Percentiles rank a stretch among this genome's conserved stretches.
phyloP scores from a whole-genome alignment of 2,888 invertebrate species.

The Andrena hattorfiana region DNA sequence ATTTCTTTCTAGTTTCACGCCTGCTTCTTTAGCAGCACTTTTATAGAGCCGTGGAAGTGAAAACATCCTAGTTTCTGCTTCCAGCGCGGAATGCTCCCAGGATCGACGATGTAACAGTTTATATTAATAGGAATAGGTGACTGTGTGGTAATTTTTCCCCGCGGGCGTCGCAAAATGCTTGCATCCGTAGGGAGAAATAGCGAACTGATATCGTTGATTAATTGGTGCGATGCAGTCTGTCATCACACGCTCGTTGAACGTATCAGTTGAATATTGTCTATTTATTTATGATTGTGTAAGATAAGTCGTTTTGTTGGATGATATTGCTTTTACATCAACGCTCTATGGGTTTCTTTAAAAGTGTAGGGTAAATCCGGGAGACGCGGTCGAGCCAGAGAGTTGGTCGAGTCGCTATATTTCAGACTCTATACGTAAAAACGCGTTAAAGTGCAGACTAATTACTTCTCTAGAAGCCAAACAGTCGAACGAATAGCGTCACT shows the following conservation, averaged over 20 bases:
- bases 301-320: background rate
- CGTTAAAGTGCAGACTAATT: too few relatives aligned
- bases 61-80: constrained; percentile 8
- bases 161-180: background rate
- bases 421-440: too few relatives aligned
- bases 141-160: background rate
- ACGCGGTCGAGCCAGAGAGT: too few relatives aligned
- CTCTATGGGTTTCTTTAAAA: background rate
- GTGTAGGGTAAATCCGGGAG: too few relatives aligned
- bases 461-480: too few relatives aligned
- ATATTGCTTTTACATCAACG: background rate
- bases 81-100: constrained; percentile 14
- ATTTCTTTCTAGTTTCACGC: background rate
- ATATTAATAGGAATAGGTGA: background rate
- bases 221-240: background rate
- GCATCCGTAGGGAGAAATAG: background rate
- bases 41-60: background rate
- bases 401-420: too few relatives aligned
- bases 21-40: background rate
- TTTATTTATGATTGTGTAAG: background rate
- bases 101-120: background rate
- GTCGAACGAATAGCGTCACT: too few relatives aligned
- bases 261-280: constrained; percentile 16
- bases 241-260: background rate
- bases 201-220: constrained; percentile 3